A percentile compares a stretch with the other conserved stretches of the same genome.
phyloP scores from a whole-genome alignment of 2,113 vertebrate species.

The Paralichthys olivaceus region DNA sequence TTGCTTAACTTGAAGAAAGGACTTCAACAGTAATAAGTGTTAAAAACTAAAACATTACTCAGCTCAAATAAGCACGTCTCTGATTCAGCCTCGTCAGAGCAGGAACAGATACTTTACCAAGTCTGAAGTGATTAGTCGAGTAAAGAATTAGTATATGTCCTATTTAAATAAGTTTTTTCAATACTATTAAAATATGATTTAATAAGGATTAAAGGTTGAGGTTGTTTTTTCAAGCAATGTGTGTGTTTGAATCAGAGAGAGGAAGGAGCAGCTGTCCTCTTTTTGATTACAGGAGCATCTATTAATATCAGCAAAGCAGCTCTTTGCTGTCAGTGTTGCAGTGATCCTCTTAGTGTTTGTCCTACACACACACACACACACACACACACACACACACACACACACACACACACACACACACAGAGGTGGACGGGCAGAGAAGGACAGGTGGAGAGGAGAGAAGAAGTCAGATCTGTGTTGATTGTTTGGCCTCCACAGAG shows the following conservation, averaged over 20 bases:
- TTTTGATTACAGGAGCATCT: conserved; percentile 50
- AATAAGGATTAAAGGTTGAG: too few relatives aligned
- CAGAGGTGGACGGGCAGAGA: not conserved
- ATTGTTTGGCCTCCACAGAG: not conserved
- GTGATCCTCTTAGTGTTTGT: conserved; percentile 72
- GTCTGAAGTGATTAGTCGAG: too few relatives aligned
- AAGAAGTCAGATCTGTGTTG: not conserved
- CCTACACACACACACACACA: not conserved
- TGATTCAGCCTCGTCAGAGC: too few relatives aligned
- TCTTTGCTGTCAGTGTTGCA: conserved; percentile 44
- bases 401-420: not conserved
- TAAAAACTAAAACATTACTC: too few relatives aligned
- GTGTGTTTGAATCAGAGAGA: not conserved
- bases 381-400: conserved; percentile 9
- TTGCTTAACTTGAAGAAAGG: too few relatives aligned
- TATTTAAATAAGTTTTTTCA: too few relatives aligned
- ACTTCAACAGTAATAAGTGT: too few relatives aligned
- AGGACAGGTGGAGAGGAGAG: not conserved
- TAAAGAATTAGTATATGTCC: too few relatives aligned
- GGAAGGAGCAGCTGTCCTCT: conserved; percentile 50
- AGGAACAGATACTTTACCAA: too few relatives aligned
- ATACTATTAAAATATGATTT: too few relatives aligned
- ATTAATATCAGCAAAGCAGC: conserved; percentile 75
- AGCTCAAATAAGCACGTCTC: too few relatives aligned
- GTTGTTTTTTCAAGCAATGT: not conserved